These are phyloP conservation scores for Spatulosminthurus flaviceps DNA, from an alignment of 2,888 invertebrate genomes.

Conservation along the genomic window DNA sequence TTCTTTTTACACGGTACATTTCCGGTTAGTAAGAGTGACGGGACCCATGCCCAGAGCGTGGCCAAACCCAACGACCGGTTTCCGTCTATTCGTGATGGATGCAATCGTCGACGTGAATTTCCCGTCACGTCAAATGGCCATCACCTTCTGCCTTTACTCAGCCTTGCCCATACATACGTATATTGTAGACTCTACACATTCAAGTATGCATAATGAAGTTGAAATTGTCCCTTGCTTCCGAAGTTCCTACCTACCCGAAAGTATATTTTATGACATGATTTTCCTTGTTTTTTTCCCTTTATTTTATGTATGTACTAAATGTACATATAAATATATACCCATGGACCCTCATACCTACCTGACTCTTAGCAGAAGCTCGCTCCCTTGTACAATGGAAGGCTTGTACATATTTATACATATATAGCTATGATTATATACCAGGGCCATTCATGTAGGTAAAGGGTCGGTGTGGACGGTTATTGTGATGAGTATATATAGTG, in stretches of 20 bases:
- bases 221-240: neutral
- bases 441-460: too few relatives aligned
- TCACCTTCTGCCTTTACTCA: constrained; percentile 36
- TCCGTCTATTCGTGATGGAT: constrained; percentile 39
- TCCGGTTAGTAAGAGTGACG: constrained; percentile 43
- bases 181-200: neutral
- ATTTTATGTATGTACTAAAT: too few relatives aligned
- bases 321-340: too few relatives aligned
- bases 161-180: constrained; percentile 3
- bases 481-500: too few relatives aligned
- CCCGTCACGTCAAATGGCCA: constrained; percentile 47
- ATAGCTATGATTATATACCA: too few relatives aligned
- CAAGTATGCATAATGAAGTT: constrained; percentile 4
- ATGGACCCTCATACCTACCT: too few relatives aligned
- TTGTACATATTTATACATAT: too few relatives aligned
- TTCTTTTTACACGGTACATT: constrained; percentile 51
- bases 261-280: neutral
- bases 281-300: too few relatives aligned
- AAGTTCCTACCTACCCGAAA: constrained; percentile 3
- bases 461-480: too few relatives aligned
- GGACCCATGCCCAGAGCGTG: constrained; percentile 40
- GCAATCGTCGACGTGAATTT: constrained; percentile 38
- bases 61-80: constrained; percentile 45
- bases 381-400: too few relatives aligned
- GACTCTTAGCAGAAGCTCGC: neutral